phyloP scores from a whole-genome alignment of 1,140 invertebrate species.

The Arion vulgaris region DNA sequence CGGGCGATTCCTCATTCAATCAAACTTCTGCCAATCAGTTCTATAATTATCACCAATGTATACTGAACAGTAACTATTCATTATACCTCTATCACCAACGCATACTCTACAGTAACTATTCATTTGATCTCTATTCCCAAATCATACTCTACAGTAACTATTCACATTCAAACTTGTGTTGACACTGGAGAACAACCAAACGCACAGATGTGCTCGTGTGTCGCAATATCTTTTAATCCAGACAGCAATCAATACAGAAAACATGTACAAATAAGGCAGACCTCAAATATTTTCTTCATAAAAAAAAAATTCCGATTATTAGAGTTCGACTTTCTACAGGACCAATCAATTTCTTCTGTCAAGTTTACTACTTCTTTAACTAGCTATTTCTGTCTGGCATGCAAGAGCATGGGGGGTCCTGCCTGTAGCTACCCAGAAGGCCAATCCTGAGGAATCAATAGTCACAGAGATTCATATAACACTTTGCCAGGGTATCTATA shows the following conservation, averaged over 20 bases:
- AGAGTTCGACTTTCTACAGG: background rate
- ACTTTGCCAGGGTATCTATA: background rate
- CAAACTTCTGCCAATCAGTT: too few relatives aligned
- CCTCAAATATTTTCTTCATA: background rate
- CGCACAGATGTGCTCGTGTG: background rate
- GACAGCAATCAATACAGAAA: background rate
- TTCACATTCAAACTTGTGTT: too few relatives aligned
- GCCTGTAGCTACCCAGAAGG: background rate
- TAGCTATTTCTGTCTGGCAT: background rate
- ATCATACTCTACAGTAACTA: too few relatives aligned
- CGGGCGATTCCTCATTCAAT: too few relatives aligned
- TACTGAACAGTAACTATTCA: too few relatives aligned
- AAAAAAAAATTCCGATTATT: background rate
- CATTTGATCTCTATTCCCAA: too few relatives aligned
- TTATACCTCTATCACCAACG: too few relatives aligned
- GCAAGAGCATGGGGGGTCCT: background rate
- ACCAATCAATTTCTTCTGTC: conserved; percentile 13
- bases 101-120: too few relatives aligned
- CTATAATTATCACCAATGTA: too few relatives aligned
- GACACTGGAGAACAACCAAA: background rate
- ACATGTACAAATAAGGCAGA: background rate
- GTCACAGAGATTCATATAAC: background rate
- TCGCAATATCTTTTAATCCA: background rate
- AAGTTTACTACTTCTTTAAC: conserved; percentile 7
- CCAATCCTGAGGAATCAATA: background rate